These are phyloP conservation scores for Acrocephalus arundinaceus DNA, from an alignment of 2,113 vertebrate genomes.

Conservation along the genomic window DNA sequence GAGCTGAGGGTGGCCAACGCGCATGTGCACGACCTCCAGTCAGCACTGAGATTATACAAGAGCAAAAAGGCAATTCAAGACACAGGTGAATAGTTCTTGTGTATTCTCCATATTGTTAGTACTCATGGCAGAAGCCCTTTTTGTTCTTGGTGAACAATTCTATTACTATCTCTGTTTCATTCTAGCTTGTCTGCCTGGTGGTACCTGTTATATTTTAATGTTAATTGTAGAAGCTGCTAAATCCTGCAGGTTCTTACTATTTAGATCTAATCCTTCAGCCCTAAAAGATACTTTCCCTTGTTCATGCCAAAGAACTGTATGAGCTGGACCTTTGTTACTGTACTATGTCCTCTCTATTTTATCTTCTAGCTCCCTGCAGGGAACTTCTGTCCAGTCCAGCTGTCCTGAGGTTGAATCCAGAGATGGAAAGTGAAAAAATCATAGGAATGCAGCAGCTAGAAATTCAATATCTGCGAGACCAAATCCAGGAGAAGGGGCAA, in stretches of 20 bases:
- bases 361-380: constrained; percentile 39
- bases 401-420: constrained; percentile 67
- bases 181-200: background rate
- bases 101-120: background rate
- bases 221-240: background rate
- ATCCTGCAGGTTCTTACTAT: background rate
- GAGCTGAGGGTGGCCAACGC: constrained; percentile 68
- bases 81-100: constrained; percentile 62
- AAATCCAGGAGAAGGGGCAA: constrained; percentile 68
- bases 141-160: background rate
- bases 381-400: background rate
- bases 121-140: background rate
- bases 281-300: background rate
- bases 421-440: constrained; percentile 77
- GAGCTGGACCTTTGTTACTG: background rate
- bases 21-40: constrained; percentile 66
- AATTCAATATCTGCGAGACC: constrained; percentile 76
- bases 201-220: background rate
- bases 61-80: constrained; percentile 53
- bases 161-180: background rate
- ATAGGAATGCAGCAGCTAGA: constrained; percentile 82
- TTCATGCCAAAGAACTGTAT: background rate
- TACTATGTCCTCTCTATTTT: background rate
- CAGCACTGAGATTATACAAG: constrained; percentile 66
- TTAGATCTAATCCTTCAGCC: background rate